Evolutionary conservation across 2,797 vertebrate genomes (phyloP).

Genomic region (Xiphophorus birchmanni): DNA sequence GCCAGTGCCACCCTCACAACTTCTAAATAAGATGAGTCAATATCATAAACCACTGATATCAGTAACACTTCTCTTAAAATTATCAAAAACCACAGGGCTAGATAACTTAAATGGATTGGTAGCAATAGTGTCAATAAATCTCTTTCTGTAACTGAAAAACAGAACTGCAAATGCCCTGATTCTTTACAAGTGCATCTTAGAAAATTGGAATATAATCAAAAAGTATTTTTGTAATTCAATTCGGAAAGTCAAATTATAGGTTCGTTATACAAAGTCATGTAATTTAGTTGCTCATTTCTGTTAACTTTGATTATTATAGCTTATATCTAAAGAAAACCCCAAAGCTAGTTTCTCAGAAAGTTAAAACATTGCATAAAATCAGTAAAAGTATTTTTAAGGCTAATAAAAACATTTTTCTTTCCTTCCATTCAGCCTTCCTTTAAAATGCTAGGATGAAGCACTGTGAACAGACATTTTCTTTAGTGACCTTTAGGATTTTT

Average conservation of each 20-base stretch:
- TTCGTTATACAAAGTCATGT: not conserved
- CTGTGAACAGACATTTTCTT: not conserved
- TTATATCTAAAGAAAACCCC: not conserved
- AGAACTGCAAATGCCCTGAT: slow-evolving; percentile 69
- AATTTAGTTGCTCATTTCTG: not conserved
- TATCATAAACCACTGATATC: slow-evolving; percentile 63
- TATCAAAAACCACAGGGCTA: slow-evolving; percentile 56
- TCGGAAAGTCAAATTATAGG: not conserved
- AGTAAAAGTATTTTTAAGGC: not conserved
- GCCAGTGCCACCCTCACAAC: slow-evolving; percentile 70
- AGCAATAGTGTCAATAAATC: slow-evolving; percentile 49
- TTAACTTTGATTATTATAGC: not conserved
- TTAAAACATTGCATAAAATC: not conserved
- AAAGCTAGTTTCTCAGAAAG: not conserved
- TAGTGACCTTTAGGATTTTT: not conserved
- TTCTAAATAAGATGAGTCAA: slow-evolving; percentile 70
- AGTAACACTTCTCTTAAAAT: slow-evolving; percentile 50
- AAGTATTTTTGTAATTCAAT: not conserved
- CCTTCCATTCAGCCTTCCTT: not conserved
- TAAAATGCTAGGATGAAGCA: not conserved
- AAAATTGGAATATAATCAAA: not conserved
- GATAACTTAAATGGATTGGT: slow-evolving; percentile 45
- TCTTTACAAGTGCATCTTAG: slow-evolving; percentile 4
- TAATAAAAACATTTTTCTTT: not conserved
- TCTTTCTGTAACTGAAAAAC: slow-evolving; percentile 56